Base-by-base conservation (phyloP, 2,888 invertebrate genomes). In the Orchesellides sinensis region DNA sequence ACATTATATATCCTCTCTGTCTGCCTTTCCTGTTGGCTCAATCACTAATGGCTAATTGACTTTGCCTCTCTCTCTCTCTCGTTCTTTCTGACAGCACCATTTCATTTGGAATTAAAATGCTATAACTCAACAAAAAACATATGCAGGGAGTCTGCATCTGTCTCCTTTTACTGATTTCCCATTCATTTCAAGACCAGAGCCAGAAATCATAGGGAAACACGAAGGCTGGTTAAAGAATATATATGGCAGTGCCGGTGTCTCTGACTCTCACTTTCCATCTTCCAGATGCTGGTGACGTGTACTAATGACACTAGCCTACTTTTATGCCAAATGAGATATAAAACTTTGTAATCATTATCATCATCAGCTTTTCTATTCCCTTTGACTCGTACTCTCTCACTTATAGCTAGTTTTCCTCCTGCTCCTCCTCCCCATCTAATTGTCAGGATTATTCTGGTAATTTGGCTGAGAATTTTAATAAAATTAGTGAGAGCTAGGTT, bases 51-150 rank as follows among this genome's bases (percentile, higher is more conserved):
- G 77, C 77, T 78, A 78, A 78, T 78, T 78, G 77, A 78, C 68
- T 78, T 69, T 78, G 69, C 69, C 47, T 56, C 66, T n/a, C n/a
- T n/a, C n/a, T n/a, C n/a, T n/a, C n/a, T n/a, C 47, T 61, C 29
- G 27, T 47, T 4, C 19, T 47, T 52, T 6, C 14, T 80, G 80
- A 80, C 80, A 80, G 80, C 54, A 40, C 61, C 68, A 72, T 80
- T 80, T 80, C 80, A 80, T 40, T 72, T 66, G 72, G 80, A 80
- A 72, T 80, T 80, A 80, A 80, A 80, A 79, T 49, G 23, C 70
- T 32, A 79, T 79, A 79, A 70, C 70, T 79, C 78, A 79, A 63
- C 61, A 19, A 8, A 32, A 40, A n/a, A 54, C 29, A 40, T 10
- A 4, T n/a, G n/a, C 61, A 4, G 61, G 47, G 78, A 79, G 70